These are phyloP conservation scores for Sphenopsis melanotis DNA, from an alignment of 2,797 vertebrate genomes.

Conservation along the genomic window DNA sequence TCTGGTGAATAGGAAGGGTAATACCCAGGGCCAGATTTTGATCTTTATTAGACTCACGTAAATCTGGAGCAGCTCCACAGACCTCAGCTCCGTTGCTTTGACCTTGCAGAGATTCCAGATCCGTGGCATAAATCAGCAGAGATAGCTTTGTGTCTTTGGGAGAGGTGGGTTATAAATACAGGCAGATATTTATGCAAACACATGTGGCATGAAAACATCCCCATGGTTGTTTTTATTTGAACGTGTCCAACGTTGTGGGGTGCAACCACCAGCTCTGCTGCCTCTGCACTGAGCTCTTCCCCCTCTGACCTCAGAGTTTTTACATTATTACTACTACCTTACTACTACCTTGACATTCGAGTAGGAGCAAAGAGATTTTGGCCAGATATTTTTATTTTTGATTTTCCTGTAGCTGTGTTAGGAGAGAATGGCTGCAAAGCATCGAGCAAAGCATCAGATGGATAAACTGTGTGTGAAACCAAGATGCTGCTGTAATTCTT, in stretches of 20 bases:
- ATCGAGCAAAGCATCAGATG: not conserved
- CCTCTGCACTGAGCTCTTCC: not conserved
- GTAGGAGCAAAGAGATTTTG: not conserved
- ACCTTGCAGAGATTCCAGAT: slow-evolving; percentile 35
- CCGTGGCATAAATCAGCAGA: slow-evolving; percentile 8
- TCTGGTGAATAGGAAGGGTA: slow-evolving; percentile 21
- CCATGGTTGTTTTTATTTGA: not conserved
- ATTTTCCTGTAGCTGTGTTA: not conserved
- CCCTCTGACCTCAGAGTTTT: not conserved
- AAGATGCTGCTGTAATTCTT: not conserved
- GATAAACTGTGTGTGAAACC: not conserved
- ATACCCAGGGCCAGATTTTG: slow-evolving; percentile 46
- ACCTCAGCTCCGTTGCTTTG: slow-evolving; percentile 38
- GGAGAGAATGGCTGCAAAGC: not conserved
- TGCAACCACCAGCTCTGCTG: not conserved
- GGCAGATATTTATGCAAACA: slow-evolving; percentile 35
- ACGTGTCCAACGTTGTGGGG: not conserved
- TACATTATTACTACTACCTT: not conserved
- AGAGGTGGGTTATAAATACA: not conserved
- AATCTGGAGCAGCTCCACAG: slow-evolving; percentile 59
- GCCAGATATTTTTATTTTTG: not conserved
- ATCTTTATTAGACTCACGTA: slow-evolving; percentile 51
- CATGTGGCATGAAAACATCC: not conserved
- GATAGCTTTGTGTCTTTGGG: slow-evolving; percentile 7
- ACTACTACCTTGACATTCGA: too few relatives aligned